Evolutionary conservation across 2,797 vertebrate genomes (phyloP).

Genomic region (Cetoscarus ocellatus): DNA sequence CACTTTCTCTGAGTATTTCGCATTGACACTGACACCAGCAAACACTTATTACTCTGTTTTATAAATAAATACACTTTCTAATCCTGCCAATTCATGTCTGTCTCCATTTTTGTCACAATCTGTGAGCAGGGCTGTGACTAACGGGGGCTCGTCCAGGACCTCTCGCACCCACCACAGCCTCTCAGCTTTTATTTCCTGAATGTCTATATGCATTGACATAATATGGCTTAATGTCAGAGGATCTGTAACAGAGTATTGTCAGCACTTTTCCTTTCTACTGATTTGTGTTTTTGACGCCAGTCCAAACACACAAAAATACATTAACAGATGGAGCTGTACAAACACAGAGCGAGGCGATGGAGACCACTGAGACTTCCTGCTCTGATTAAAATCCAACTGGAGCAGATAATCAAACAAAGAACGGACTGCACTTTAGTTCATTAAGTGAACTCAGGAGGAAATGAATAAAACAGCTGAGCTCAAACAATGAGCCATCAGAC

Average conservation of each 20-base stretch:
- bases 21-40: too few species aligned
- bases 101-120: too few species aligned
- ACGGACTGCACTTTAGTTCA: constrained; percentile 39
- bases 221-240: background rate
- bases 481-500: constrained; percentile 52
- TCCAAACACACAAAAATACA: constrained; percentile 3
- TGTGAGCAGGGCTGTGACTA: too few species aligned
- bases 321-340: constrained; percentile 6
- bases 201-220: too few species aligned
- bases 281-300: background rate
- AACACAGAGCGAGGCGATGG: background rate
- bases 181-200: too few species aligned
- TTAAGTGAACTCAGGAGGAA: constrained; percentile 47
- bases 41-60: too few species aligned
- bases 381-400: constrained; percentile 29
- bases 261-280: background rate
- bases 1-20: too few species aligned
- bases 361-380: constrained; percentile 38
- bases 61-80: too few species aligned
- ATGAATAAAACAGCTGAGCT: constrained; percentile 57
- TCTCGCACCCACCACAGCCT: too few species aligned
- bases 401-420: constrained; percentile 37
- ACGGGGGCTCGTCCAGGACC: too few species aligned
- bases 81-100: too few species aligned
- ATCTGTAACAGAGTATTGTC: background rate